phyloP scores from a whole-genome alignment of 2,797 vertebrate genomes.

The Podarcis siculus region DNA sequence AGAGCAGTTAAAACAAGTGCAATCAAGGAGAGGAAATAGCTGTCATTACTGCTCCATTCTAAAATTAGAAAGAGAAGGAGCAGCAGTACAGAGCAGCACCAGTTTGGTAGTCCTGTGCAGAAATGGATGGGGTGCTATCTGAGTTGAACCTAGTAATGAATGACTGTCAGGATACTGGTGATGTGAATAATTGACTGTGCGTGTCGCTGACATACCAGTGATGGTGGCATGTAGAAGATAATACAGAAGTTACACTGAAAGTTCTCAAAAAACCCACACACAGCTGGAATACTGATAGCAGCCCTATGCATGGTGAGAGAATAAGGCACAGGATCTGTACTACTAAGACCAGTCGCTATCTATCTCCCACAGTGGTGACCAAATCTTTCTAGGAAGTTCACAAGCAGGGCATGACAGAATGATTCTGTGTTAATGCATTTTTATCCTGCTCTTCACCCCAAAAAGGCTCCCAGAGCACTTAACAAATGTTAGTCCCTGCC shows the following conservation, averaged over 20 bases:
- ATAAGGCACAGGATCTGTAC: not conserved
- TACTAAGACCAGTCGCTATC: not conserved
- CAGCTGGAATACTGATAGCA: not conserved
- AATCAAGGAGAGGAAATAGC: not conserved
- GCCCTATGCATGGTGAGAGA: not conserved
- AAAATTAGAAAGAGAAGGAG: not conserved
- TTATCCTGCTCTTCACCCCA: too few species aligned
- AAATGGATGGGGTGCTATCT: not conserved
- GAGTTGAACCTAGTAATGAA: not conserved
- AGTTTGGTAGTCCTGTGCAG: not conserved
- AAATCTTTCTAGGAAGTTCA: too few species aligned
- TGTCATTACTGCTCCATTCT: not conserved
- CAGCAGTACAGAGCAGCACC: too few species aligned
- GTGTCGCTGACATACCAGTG: not conserved
- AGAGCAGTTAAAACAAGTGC: not conserved
- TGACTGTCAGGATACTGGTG: accelerated
- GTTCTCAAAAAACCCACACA: too few species aligned
- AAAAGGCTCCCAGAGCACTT: too few species aligned
- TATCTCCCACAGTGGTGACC: too few species aligned
- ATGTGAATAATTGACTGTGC: not conserved
- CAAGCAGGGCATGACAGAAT: too few species aligned
- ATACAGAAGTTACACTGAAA: not conserved
- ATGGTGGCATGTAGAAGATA: not conserved
- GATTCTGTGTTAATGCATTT: too few species aligned
- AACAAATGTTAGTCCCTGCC: too few species aligned